Evolutionary conservation across 2,113 vertebrate genomes (phyloP).

Genomic region (Cyphomyrus discorhynchus): DNA sequence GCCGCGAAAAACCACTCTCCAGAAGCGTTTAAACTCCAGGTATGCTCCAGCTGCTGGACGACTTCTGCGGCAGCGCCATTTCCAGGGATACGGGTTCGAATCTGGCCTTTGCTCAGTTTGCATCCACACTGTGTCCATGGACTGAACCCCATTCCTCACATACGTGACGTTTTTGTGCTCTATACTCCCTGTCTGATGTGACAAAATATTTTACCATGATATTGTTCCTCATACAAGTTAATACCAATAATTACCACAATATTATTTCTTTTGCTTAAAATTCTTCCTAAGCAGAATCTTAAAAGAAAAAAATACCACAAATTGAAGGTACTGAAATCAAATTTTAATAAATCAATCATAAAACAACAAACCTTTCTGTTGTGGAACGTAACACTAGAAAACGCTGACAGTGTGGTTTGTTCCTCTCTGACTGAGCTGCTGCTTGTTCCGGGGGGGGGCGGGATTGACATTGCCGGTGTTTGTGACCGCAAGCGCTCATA

Average conservation of each 20-base stretch:
- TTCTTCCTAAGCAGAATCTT: background rate
- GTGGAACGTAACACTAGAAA: background rate
- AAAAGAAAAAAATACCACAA: background rate
- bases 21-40: too few species aligned
- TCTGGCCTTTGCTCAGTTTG: background rate
- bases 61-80: background rate
- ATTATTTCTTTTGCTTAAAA: background rate
- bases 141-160: background rate
- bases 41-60: too few species aligned
- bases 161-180: background rate
- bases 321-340: background rate
- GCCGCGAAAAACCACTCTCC: background rate
- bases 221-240: background rate
- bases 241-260: background rate
- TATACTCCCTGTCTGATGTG: background rate
- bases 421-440: background rate
- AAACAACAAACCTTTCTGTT: background rate
- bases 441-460: background rate
- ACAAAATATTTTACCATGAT: background rate
- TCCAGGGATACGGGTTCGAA: background rate
- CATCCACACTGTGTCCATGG: background rate
- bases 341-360: background rate
- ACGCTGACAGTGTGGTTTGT: background rate
- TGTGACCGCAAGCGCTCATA: background rate
- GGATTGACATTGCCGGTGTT: background rate